These are phyloP conservation scores for Diploscapter pachys DNA, from an alignment of 1,140 invertebrate genomes.

Conservation along the genomic window DNA sequence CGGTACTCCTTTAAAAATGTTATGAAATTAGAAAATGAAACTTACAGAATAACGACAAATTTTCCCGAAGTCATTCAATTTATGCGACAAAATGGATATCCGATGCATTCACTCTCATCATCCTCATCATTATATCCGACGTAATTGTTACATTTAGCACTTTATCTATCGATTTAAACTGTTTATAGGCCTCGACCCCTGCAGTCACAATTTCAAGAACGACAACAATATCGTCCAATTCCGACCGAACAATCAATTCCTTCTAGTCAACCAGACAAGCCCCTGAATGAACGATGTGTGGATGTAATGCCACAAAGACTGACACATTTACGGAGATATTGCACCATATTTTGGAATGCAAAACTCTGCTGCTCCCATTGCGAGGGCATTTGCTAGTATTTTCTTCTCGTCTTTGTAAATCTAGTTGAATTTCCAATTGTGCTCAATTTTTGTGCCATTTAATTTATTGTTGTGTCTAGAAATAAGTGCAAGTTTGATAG, in stretches of 20 bases:
- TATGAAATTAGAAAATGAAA: not conserved
- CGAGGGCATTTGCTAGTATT: constrained; percentile 45
- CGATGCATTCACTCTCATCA: constrained; percentile 13
- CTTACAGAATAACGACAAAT: constrained; percentile 55
- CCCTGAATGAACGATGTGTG: constrained; percentile 32
- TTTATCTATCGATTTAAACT: constrained; percentile 8
- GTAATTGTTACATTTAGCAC: constrained; percentile 14
- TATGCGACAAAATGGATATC: constrained; percentile 52
- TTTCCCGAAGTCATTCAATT: constrained; percentile 49
- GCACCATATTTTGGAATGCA: constrained; percentile 58
- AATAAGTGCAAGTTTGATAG: too few species aligned
- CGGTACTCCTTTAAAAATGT: constrained; percentile 43
- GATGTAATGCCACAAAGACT: constrained; percentile 45
- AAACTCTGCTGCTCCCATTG: constrained; percentile 55
- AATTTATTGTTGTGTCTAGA: too few species aligned
- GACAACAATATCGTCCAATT: too few species aligned
- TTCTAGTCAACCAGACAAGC: too few species aligned
- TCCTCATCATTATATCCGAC: constrained; percentile 40
- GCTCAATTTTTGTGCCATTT: too few species aligned
- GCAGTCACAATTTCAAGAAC: too few species aligned
- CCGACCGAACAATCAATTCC: constrained; percentile 25
- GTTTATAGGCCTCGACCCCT: not conserved
- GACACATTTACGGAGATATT: constrained; percentile 50
- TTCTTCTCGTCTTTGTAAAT: too few species aligned
- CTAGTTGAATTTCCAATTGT: too few species aligned